Evolutionary conservation across 2,888 invertebrate species (phyloP), one percentile per base, ranked within the genome.

Genomic region (Drepana falcataria): DNA sequence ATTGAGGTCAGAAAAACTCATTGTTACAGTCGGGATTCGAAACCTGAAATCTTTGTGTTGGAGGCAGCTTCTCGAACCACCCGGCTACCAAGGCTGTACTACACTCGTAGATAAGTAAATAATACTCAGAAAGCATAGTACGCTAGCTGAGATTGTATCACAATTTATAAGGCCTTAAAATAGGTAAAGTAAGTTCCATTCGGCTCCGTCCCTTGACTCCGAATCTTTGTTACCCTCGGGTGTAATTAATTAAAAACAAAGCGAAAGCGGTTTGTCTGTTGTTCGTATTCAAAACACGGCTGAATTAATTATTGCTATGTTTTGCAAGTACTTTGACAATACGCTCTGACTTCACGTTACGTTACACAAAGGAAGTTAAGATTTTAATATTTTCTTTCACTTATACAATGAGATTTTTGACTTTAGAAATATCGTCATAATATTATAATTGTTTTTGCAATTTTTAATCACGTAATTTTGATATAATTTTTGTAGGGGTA

Each of bases 191-290:
- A 44, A 9, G 9, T 9, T 44, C 44, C 44, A 2, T 9, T 44
- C 9, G 9, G 44, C 44, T 44, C 7, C 40, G 49, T n/a, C 52
- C 49, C 44, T 53, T 54, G 35, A 48, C 35, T 48, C 53, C 48
- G 40, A 57, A 55, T 55, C 53, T 55, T 55, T 53, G 44, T 56
- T 63, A 59, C 64, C 59, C 55, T 61, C 47, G 52, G 53, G 61
- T 57, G 60, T 67, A 67, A 71, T 68, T 71, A 71, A 71, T 69
- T 66, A 66, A 71, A 71, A 71, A 68, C 69, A 71, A 63, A 60
- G 57, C 58, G 49, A 53, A 54, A 54, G 59, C 59, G 55, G 60
- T 57, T 68, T 64, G 60, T 57, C 66, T 62, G 55, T 59, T 63
- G 56, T 56, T 63, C 51, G 55, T 59, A 57, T 59, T 65, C 57